Percentiles rank a stretch among this genome's conserved stretches.
These are phyloP conservation scores for Paralichthys olivaceus DNA, from an alignment of 2,113 vertebrate genomes.

Conservation along the genomic window DNA sequence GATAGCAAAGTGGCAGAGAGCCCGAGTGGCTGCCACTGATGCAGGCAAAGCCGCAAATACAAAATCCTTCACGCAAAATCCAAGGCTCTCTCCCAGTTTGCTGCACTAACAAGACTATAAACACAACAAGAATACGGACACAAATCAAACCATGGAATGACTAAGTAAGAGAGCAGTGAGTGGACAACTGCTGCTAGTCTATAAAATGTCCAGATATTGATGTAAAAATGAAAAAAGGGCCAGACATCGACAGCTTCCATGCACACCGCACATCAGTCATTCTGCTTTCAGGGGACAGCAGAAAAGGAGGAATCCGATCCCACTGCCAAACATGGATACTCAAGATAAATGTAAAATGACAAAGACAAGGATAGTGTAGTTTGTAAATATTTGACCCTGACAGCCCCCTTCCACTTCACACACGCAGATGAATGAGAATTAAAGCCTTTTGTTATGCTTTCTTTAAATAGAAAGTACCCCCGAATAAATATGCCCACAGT, in stretches of 20 bases:
- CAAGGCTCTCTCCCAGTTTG: slow-evolving; percentile 38
- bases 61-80: slow-evolving; percentile 31
- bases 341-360: slow-evolving; percentile 54
- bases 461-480: slow-evolving; percentile 30
- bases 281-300: slow-evolving; percentile 22
- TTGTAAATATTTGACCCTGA: slow-evolving; percentile 27
- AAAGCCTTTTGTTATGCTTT: slow-evolving; percentile 23
- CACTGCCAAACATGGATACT: slow-evolving; percentile 16
- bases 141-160: slow-evolving; percentile 75
- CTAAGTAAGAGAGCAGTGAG: slow-evolving; percentile 39
- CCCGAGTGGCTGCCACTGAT: not conserved
- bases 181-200: slow-evolving; percentile 40
- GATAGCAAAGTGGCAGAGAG: slow-evolving; percentile 47
- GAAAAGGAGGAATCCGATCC: slow-evolving; percentile 10
- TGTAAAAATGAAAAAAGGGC: slow-evolving; percentile 28
- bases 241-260: slow-evolving; percentile 18
- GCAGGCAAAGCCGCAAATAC: slow-evolving; percentile 9
- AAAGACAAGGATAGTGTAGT: slow-evolving; percentile 53
- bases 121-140: slow-evolving; percentile 52
- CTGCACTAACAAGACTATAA: slow-evolving; percentile 11
- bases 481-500: slow-evolving; percentile 58
- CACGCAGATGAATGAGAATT: not conserved
- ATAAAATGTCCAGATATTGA: slow-evolving; percentile 45
- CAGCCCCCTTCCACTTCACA: slow-evolving; percentile 22
- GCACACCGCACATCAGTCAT: slow-evolving; percentile 47